Conservation (phyloP, 2,113 vertebrate genomes). For the Corythaixoides concolor region DNA sequence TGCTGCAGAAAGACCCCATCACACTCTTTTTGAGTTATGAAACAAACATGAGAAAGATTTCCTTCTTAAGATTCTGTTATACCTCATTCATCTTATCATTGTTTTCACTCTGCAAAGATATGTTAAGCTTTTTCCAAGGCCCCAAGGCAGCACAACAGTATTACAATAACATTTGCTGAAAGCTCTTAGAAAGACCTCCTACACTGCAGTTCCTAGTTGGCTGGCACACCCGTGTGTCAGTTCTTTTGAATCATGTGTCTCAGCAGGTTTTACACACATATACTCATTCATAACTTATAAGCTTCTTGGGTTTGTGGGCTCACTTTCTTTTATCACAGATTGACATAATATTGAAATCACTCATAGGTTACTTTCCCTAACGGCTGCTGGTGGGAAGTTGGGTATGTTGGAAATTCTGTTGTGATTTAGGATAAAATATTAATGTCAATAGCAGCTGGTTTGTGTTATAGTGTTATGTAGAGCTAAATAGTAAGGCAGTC, state of each 20-base stretch:
- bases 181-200: slow-evolving; percentile 34
- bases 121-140: neutral
- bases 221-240: neutral
- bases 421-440: neutral
- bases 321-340: neutral
- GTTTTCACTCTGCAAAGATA: slow-evolving; percentile 1
- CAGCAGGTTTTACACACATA: neutral
- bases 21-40: neutral
- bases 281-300: neutral
- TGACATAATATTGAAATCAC: slow-evolving; percentile 10
- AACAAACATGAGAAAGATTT: neutral
- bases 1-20: neutral
- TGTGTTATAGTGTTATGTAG: neutral
- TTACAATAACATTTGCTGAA: slow-evolving; percentile 44
- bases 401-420: neutral
- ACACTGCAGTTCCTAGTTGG: neutral
- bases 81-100: slow-evolving; percentile 32
- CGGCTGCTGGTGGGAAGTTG: neutral
- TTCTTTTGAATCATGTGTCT: slow-evolving; percentile 7
- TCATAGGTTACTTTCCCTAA: neutral
- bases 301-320: neutral
- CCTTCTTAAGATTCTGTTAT: slow-evolving; percentile 11
- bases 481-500: neutral
- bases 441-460: neutral
- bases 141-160: neutral